Evolutionary conservation across 2,797 vertebrate genomes (phyloP).

Genomic region (Eulemur mongoz): DNA sequence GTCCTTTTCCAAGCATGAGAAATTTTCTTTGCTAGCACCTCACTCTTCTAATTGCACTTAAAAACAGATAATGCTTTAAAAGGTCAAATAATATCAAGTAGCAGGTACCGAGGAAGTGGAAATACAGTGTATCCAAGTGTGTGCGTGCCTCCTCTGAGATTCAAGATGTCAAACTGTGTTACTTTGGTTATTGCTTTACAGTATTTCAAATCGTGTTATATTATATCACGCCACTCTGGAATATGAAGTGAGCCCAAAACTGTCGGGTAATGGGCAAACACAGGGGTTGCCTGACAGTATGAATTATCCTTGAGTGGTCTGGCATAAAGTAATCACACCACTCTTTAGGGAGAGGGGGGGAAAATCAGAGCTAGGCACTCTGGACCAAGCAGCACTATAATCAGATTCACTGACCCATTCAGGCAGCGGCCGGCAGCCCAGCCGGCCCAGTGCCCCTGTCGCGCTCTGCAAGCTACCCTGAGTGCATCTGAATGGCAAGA

Average conservation of each 20-base stretch:
- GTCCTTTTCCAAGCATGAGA: slow-evolving; percentile 61
- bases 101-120: not conserved
- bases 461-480: not conserved
- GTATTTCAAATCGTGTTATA: slow-evolving; percentile 57
- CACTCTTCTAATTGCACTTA: slow-evolving; percentile 63
- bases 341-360: not conserved
- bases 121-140: not conserved
- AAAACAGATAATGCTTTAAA: slow-evolving; percentile 43
- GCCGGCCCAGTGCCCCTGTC: accelerated
- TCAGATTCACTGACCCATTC: slow-evolving; percentile 42
- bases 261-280: slow-evolving; percentile 58
- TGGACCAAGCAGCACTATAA: not conserved
- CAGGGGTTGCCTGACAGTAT: slow-evolving; percentile 58
- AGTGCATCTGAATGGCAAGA: not conserved
- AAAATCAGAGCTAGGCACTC: not conserved
- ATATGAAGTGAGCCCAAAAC: slow-evolving; percentile 66
- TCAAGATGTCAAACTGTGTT: slow-evolving; percentile 71
- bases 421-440: not conserved
- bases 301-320: slow-evolving; percentile 69
- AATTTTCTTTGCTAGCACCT: slow-evolving; percentile 64
- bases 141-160: slow-evolving; percentile 69
- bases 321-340: slow-evolving; percentile 58
- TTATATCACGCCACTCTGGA: slow-evolving; percentile 49
- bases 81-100: slow-evolving; percentile 31
- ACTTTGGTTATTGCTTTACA: slow-evolving; percentile 68